Percentiles rank a stretch among this genome's conserved stretches.
phyloP scores from a whole-genome alignment of 2,797 vertebrate genomes.

The Sternarchorhynchus goeldii region DNA sequence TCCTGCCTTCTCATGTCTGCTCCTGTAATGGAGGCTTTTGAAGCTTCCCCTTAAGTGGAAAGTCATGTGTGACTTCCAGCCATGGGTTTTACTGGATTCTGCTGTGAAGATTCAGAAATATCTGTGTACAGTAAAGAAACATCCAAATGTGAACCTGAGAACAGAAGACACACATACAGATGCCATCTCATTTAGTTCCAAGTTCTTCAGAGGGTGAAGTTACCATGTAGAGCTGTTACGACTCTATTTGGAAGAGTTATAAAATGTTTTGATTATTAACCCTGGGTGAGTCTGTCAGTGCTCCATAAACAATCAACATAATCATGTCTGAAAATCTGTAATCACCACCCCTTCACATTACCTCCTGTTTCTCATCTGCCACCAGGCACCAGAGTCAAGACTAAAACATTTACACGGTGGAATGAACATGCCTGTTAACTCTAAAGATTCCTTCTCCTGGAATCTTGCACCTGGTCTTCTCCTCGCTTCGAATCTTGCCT shows the following conservation, averaged over 20 bases:
- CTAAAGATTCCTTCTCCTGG: conserved; percentile 28
- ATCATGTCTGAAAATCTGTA: neutral
- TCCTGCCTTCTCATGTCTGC: conserved; percentile 14
- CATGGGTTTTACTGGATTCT: conserved; percentile 54
- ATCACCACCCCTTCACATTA: neutral
- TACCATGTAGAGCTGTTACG: no score
- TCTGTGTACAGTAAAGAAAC: neutral
- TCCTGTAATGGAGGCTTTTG: conserved; percentile 58
- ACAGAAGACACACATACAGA: neutral
- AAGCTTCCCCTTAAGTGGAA: conserved; percentile 59
- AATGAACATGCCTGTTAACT: conserved; percentile 8
- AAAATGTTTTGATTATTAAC: neutral
- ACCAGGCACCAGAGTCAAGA: neutral
- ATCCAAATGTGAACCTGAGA: neutral
- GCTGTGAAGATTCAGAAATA: conserved; percentile 49
- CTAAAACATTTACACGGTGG: conserved; percentile 1
- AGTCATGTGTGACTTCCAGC: conserved; percentile 61
- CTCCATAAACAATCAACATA: conserved; percentile 2
- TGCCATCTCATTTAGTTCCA: neutral
- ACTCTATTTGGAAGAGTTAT: neutral
- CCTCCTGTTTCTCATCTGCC: neutral
- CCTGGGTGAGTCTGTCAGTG: neutral
- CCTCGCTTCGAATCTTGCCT: neutral
- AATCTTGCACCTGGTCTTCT: conserved; percentile 28
- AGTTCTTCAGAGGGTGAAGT: no score